Base-by-base conservation (phyloP, 2,888 invertebrate species). In the Aethes cnicana region DNA sequence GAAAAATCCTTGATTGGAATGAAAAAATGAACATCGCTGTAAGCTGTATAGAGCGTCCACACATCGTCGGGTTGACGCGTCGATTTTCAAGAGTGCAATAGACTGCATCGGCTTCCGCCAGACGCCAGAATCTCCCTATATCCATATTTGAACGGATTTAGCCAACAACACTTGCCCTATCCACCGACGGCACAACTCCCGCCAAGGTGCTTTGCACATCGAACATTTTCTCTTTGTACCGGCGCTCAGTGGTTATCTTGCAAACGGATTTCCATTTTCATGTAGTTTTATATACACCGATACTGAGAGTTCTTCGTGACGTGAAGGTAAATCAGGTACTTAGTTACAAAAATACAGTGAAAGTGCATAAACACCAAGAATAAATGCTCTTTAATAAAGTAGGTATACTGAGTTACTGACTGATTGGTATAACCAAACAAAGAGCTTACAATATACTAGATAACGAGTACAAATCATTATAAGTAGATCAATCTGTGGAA, bases 131-230 rank as follows among this genome's bases (percentile, higher is more conserved):
- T 77, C 74, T 78, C 62, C 63, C 72, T 67, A n/a, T n/a, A 73
- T 78, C 65, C 77, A 79, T 79, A 74, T 81, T 80, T 78, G 74
- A 78, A 72, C 75, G 75, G 73, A 77, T 80, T 79, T 79, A 73
- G 20, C 68, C 71, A 62, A 72, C 76, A 74, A 78, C 75, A 74
- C 74, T 75, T 72, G 66, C 65, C 55, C 60, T 68, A 65, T 63
- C 39, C 39, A 18, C 47, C 28, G 26, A 8, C 21, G 17, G 37
- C 39, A 70, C 71, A 72, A 75, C 67, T 71, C 64, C 57, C 66
- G 64, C 61, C 56, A 67, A 72, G 69, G 61, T 71, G 64, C 63
- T 74, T 66, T 66, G 67, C 67, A 67, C 65, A 60, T 68, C 59
- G 70, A 69, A 72, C 70, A 69, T 68, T 47, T 66, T 69, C 63